A percentile compares a stretch with the other conserved stretches of the same genome.
Conservation (phyloP, 1,140 invertebrate genomes). For the Ctenoplectra terminalis region DNA sequence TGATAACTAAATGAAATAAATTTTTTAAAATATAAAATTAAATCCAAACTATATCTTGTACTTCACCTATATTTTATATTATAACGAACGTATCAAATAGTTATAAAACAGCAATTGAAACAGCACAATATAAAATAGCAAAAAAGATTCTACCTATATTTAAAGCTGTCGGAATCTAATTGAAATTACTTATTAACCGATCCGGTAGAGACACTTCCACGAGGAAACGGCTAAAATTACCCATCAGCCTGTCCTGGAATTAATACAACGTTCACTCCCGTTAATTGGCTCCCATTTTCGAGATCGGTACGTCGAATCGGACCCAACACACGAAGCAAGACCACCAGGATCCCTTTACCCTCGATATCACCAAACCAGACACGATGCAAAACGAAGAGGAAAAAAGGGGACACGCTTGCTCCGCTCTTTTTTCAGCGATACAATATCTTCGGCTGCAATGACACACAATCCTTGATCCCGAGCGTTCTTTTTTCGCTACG, state of each 20-base stretch:
- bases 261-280: background rate
- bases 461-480: background rate
- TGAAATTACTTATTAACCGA: no score
- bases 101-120: no score
- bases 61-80: no score
- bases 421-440: background rate
- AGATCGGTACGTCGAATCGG: slow-evolving; percentile 15
- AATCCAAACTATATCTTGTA: no score
- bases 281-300: slow-evolving; percentile 11
- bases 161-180: no score
- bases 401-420: no score
- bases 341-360: background rate
- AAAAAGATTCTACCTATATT: no score
- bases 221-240: background rate
- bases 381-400: background rate
- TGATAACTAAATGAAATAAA: no score
- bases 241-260: background rate
- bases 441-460: slow-evolving; percentile 15
- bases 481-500: background rate
- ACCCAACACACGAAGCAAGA: background rate
- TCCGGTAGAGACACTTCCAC: background rate
- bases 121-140: no score
- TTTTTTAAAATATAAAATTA: no score
- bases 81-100: no score
- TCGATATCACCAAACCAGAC: background rate